phyloP scores from a whole-genome alignment of 1,140 invertebrate species.

The Drosophila parabipectinata region DNA sequence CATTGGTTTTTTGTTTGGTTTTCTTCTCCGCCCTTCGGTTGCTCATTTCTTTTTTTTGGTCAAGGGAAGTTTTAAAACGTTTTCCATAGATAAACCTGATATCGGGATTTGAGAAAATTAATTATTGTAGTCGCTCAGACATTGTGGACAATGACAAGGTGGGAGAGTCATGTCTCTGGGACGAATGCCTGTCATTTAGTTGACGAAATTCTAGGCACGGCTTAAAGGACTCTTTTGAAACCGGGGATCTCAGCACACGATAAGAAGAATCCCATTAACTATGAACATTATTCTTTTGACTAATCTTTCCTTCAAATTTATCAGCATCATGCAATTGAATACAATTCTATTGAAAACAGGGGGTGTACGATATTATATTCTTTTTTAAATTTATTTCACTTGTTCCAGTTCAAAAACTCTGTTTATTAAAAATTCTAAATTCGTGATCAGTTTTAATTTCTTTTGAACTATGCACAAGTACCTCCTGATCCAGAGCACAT shows the following conservation, averaged over 20 bases:
- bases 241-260: constrained; percentile 17
- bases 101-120: constrained; percentile 71
- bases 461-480: constrained; percentile 1
- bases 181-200: constrained; percentile 61
- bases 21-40: constrained; percentile 41
- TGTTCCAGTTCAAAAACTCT: background rate
- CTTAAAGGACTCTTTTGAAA: constrained; percentile 29
- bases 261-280: constrained; percentile 43
- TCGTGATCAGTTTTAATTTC: background rate
- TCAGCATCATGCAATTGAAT: background rate
- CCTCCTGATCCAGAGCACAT: background rate
- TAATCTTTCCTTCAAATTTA: constrained; percentile 8
- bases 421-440: background rate
- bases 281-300: constrained; percentile 18
- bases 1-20: constrained; percentile 41
- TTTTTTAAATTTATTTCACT: no score
- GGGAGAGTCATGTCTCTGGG: constrained; percentile 41
- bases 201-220: constrained; percentile 34
- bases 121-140: constrained; percentile 60
- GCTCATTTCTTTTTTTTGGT: constrained; percentile 56
- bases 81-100: constrained; percentile 73
- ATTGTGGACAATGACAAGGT: constrained; percentile 36
- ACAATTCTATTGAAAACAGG: no score
- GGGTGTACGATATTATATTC: no score
- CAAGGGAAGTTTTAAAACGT: constrained; percentile 53